Conservation (phyloP, 2,888 invertebrate genomes). For the Caenorhabditis sinica region DNA sequence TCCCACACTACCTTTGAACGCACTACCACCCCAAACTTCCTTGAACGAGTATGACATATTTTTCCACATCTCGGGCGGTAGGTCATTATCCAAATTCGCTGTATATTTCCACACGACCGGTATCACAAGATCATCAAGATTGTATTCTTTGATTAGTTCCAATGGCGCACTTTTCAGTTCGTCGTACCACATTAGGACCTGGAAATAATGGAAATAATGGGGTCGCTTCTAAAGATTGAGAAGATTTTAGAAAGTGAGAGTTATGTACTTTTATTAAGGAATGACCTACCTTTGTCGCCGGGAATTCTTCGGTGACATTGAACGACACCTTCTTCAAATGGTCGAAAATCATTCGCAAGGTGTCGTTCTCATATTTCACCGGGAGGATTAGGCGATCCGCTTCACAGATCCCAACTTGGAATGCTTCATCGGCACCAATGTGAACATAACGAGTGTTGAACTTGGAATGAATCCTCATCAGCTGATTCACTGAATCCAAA, state of each 20-base stretch:
- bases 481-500: constrained; percentile 76
- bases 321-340: constrained; percentile 68
- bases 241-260: background rate
- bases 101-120: constrained; percentile 78
- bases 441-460: constrained; percentile 86
- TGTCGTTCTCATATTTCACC: constrained; percentile 69
- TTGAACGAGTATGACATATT: constrained; percentile 86
- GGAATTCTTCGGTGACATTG: constrained; percentile 69
- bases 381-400: constrained; percentile 71
- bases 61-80: constrained; percentile 74
- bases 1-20: constrained; percentile 86
- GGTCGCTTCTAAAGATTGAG: too few relatives aligned
- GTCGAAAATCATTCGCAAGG: constrained; percentile 70
- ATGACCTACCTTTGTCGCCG: constrained; percentile 68
- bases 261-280: constrained; percentile 9
- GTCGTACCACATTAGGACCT: constrained; percentile 77
- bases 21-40: constrained; percentile 89
- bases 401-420: constrained; percentile 76
- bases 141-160: constrained; percentile 67
- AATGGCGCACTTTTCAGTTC: constrained; percentile 69
- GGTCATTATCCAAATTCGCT: constrained; percentile 69
- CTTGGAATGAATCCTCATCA: constrained; percentile 83
- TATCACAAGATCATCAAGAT: constrained; percentile 67
- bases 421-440: constrained; percentile 86
- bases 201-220: too few relatives aligned